Evolutionary conservation across 2,888 invertebrate species (phyloP), one percentile per base, ranked within the genome.

Genomic region (Polydrusus pterygomalis): DNA sequence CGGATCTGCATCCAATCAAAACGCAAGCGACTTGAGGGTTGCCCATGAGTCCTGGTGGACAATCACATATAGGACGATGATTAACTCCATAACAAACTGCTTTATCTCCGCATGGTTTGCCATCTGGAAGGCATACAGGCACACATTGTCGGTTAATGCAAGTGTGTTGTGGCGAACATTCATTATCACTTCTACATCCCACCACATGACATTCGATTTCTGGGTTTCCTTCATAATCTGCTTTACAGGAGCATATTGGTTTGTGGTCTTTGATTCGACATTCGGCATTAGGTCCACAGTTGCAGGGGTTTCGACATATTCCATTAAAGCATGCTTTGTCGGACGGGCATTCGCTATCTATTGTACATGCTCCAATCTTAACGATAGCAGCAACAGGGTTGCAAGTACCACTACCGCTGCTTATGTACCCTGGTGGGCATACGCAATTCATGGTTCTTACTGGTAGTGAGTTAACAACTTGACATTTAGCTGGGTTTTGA

Each of bases 361-460:
- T 89, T 80, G 91, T 90, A 85, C 96, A 97, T 67, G 91, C 92
- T 63, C 92, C 91, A 2, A 91, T 80, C 89, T 90, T 90, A 9
- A 89, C 83, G 2, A 88, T 80, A 0, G 93, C 89, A 49, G 91
- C 91, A n/a, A 92, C 92, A 1, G 95, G 92, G 75, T 93, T 92
- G 84, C 96, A 96, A 49, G 93, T 91, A 63, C 95, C 95, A 80
- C 92, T 93, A 70, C 96, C 96, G 79, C 93, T 94, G 87, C 94
- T 95, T 3, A 96, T 92, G 82, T 95, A 96, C 17, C 97, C 97
- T 65, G 95, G 94, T 30, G 96, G 95, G 83, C 97, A 97, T 2
- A 95, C 92, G 85, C 97, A 97, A 45, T 96, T 91, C 94, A 97
- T 95, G 0, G 96, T 96, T 78, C 96, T 91, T 7, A 96, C 94